Base-by-base conservation (phyloP, 2,113 vertebrate species). In the Podarcis muralis region DNA sequence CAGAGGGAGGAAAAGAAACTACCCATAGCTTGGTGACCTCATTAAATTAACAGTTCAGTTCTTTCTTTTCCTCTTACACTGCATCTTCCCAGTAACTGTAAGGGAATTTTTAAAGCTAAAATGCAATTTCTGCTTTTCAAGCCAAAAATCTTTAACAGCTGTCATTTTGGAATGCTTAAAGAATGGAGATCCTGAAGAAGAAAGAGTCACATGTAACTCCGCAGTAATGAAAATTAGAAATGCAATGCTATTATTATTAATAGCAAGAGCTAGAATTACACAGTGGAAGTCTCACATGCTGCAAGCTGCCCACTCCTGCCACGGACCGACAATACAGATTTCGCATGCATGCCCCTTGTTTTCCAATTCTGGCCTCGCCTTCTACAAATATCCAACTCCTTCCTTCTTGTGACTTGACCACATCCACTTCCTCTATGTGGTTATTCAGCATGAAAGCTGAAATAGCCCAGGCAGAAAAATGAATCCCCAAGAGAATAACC, bases 391-490 rank as follows among this genome's bases (percentile, higher is more conserved):
- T n/a, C 85, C 32, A 9, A 43, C 13, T 1, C 5, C 81, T 84
- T 87, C 89, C 32, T 85, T 85, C 84, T 87, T 81, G 59, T 72
- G 66, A 71, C n/a, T 30, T 1, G 7, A 83, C 12, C 89, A 16
- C 43, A 81, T 91, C 88, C 68, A 82, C 48, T 90, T 87, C 53
- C 68, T 89, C 48, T 35, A 87, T 81, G 66, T 85, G 88, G 78
- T 88, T 94, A 94, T 74, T 20, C 59, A 84, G 92, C 72, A 88
- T 66, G 87, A 30, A 91, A 92, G 57, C 81, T 92, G 90, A 93
- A 93, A 91, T 43, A 72, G 30, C 22, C 25, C 53, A 35, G 37
- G 35, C 27, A n/a, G 43, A 48, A 15, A 93, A 65, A 12, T 22
- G 40, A 90, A 25, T 43, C 27, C 69, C 48, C 78, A 27, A 72